Conservation (phyloP, 2,888 invertebrate species). For the Sussaba pulchella region DNA sequence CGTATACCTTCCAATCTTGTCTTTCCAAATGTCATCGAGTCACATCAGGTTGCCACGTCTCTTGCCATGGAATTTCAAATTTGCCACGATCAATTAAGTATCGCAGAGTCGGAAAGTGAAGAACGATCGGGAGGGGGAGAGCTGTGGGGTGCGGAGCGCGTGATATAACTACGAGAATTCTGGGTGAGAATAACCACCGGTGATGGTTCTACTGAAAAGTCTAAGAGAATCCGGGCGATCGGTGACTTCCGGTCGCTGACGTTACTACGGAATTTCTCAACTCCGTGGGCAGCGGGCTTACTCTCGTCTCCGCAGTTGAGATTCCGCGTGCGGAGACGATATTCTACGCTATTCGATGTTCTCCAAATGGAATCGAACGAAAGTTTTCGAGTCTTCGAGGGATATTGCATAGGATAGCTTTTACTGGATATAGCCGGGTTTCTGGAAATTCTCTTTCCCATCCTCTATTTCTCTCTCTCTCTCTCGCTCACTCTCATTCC, state of each 20-base stretch:
- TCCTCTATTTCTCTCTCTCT: neutral
- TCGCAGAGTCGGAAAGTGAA: conserved; percentile 33
- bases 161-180: conserved; percentile 12
- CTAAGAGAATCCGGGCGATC: conserved; percentile 31
- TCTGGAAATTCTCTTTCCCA: conserved; percentile 4
- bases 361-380: conserved; percentile 22
- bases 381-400: conserved; percentile 17
- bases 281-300: conserved; percentile 10
- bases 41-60: conserved; percentile 43
- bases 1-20: neutral
- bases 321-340: conserved; percentile 30
- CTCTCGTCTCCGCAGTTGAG: conserved; percentile 19
- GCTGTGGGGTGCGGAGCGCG: neutral
- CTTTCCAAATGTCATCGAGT: conserved; percentile 61
- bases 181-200: conserved; percentile 32
- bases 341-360: conserved; percentile 18
- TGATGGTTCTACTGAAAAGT: neutral
- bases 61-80: conserved; percentile 53
- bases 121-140: neutral
- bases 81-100: conserved; percentile 64
- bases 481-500: neutral
- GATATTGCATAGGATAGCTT: conserved; percentile 1
- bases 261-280: conserved; percentile 55
- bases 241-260: conserved; percentile 45
- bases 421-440: conserved; percentile 3